These are phyloP conservation scores for Diabrotica balteata DNA, from an alignment of 2,888 invertebrate genomes.

Conservation along the genomic window DNA sequence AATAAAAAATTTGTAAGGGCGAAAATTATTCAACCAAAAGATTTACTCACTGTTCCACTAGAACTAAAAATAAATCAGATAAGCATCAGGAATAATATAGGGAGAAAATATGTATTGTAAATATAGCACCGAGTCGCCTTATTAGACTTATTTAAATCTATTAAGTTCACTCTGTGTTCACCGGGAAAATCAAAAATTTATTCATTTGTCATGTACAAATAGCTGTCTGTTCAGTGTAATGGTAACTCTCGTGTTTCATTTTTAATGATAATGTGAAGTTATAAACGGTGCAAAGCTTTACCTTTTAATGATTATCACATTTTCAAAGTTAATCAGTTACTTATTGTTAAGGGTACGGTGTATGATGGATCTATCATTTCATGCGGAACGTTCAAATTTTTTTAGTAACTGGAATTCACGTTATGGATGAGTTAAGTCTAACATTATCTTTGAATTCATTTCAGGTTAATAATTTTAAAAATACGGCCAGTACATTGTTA, in stretches of 20 bases:
- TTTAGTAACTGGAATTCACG: conserved; percentile 13
- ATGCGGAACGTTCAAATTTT: conserved; percentile 16
- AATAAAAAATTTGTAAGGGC: no score
- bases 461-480: conserved; percentile 9
- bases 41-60: no score
- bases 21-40: no score
- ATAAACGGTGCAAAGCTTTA: neutral
- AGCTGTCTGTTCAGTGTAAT: neutral
- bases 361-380: conserved; percentile 13
- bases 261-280: conserved; percentile 4
- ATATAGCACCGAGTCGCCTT: no score
- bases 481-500: neutral
- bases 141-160: no score
- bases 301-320: neutral
- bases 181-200: no score
- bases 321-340: conserved; percentile 8
- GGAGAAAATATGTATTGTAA: no score
- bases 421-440: conserved; percentile 17
- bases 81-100: no score
- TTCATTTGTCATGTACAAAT: no score
- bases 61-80: no score
- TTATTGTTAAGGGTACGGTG: conserved; percentile 9
- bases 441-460: conserved; percentile 15
- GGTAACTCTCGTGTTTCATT: neutral
- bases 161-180: no score